These are phyloP conservation scores for Salvelinus namaycush DNA, from an alignment of 2,113 vertebrate species.

Conservation along the genomic window DNA sequence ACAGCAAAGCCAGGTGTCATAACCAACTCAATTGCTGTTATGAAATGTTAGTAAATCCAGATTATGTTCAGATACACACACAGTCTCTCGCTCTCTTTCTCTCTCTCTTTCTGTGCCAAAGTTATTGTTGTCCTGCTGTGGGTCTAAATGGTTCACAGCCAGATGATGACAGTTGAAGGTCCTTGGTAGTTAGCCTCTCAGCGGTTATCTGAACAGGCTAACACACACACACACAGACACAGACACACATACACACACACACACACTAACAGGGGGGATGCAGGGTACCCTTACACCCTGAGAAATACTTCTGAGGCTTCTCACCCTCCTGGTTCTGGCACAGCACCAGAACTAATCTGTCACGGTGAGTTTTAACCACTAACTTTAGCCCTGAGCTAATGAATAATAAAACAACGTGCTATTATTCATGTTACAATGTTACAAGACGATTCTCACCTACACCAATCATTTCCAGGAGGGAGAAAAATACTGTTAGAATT, in stretches of 20 bases:
- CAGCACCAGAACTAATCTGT: conserved; percentile 67
- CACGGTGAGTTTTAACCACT: conserved; percentile 57
- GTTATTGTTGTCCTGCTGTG: conserved; percentile 9
- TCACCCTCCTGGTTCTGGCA: conserved; percentile 67
- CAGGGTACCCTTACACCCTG: conserved; percentile 59
- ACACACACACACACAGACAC: conserved; percentile 19
- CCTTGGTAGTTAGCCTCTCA: conserved; percentile 53
- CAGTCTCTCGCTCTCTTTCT: neutral
- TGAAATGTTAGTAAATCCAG: neutral
- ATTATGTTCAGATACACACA: neutral
- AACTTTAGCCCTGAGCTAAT: conserved; percentile 68
- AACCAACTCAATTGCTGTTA: neutral
- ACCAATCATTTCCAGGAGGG: conserved; percentile 45
- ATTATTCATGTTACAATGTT: conserved; percentile 67
- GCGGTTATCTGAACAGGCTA: conserved; percentile 64
- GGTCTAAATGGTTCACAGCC: conserved; percentile 18
- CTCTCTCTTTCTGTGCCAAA: neutral
- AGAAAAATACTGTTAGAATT: conserved; percentile 34
- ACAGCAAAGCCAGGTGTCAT: neutral
- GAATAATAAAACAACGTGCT: conserved; percentile 67
- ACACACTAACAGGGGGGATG: conserved; percentile 43
- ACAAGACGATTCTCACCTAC: conserved; percentile 33
- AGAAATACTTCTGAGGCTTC: conserved; percentile 68
- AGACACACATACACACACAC: too few species aligned
- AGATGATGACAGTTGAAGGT: conserved; percentile 32